Evolutionary conservation across 2,888 invertebrate species (phyloP).

Genomic region (Lithophane socia): DNA sequence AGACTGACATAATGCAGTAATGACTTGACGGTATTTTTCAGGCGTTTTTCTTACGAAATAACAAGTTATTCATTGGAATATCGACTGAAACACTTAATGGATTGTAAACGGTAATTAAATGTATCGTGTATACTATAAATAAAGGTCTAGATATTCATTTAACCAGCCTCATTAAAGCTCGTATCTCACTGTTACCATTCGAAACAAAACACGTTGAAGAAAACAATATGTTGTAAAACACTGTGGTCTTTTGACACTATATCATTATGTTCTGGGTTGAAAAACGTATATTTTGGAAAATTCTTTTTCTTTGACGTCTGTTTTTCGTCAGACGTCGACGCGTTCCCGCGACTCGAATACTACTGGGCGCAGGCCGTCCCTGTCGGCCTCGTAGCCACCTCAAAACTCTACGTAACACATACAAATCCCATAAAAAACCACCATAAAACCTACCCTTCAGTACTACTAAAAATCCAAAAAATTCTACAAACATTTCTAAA

Average conservation of each 20-base stretch:
- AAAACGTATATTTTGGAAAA: conserved; percentile 76
- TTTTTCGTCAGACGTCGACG: conserved; percentile 80
- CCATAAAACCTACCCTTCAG: conserved; percentile 5
- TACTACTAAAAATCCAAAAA: conserved; percentile 18
- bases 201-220: conserved; percentile 65
- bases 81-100: conserved; percentile 56
- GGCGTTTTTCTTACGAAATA: conserved; percentile 20
- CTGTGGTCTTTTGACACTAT: conserved; percentile 73
- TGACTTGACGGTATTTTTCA: conserved; percentile 67
- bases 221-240: conserved; percentile 72
- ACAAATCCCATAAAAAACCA: conserved; percentile 46
- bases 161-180: conserved; percentile 79
- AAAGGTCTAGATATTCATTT: conserved; percentile 71
- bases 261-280: conserved; percentile 77
- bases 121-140: conserved; percentile 78
- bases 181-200: conserved; percentile 68
- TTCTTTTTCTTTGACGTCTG: conserved; percentile 73
- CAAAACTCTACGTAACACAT: conserved; percentile 71
- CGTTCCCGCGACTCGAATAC: conserved; percentile 79
- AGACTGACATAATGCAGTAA: conserved; percentile 85
- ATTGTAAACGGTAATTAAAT: conserved; percentile 70
- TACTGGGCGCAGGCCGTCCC: conserved; percentile 84
- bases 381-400: conserved; percentile 77
- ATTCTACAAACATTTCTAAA: background rate
- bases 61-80: conserved; percentile 13